Percentiles rank a stretch among this genome's conserved stretches.
Conservation (phyloP, 2,113 vertebrate genomes). For the Podarcis muralis region DNA sequence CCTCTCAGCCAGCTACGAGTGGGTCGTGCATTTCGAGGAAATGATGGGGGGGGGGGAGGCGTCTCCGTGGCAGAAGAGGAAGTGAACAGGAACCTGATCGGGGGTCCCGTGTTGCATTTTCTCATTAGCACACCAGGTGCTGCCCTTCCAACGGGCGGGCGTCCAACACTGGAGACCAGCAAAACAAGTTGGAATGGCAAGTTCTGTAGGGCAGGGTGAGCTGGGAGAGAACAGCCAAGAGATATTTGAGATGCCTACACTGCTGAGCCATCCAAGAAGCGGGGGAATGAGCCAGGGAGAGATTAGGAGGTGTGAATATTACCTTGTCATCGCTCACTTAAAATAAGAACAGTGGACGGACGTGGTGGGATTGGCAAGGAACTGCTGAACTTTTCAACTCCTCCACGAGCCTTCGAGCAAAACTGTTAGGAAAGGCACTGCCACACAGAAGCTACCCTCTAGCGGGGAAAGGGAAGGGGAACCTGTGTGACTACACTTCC, state of each 20-base stretch:
- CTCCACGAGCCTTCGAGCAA: neutral
- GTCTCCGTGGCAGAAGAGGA: conserved; percentile 17
- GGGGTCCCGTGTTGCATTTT: neutral
- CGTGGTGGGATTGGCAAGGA: neutral
- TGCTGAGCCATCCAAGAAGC: conserved; percentile 10
- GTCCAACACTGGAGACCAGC: neutral
- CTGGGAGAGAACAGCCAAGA: neutral
- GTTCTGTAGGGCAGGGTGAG: neutral
- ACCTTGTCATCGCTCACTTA: conserved; percentile 11
- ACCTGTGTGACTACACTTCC: neutral
- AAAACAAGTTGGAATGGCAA: neutral
- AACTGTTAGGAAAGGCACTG: neutral
- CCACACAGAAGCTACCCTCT: neutral
- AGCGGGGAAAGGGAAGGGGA: too few relatives aligned
- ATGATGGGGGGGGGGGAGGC: neutral
- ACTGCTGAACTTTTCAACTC: neutral
- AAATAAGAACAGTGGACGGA: neutral
- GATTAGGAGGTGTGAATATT: neutral
- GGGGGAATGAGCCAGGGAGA: neutral
- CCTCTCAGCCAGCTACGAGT: neutral
- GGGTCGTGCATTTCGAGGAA: conserved; percentile 23
- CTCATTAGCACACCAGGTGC: neutral
- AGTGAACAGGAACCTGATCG: conserved; percentile 22
- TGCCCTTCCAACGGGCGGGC: neutral
- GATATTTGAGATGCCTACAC: neutral